Conservation (phyloP, 2,797 vertebrate genomes). For the Tapera naevia region DNA sequence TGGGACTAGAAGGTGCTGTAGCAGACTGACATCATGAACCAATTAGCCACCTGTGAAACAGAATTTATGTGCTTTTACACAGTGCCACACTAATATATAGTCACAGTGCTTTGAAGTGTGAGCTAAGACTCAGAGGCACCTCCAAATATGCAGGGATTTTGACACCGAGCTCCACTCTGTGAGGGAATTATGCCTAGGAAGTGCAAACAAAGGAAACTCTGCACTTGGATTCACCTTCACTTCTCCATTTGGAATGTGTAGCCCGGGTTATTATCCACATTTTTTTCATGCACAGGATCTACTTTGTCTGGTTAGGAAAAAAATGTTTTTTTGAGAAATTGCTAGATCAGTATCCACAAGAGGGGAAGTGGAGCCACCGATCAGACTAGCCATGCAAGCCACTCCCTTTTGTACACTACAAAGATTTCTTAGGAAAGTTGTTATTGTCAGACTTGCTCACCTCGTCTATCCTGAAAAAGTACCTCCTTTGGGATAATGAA, state of each 20-base stretch:
- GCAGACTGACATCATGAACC: not conserved
- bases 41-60: not conserved
- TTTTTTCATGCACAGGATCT: not conserved
- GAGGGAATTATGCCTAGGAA: not conserved
- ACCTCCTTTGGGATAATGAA: not conserved
- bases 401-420: not conserved
- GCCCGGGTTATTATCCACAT: not conserved
- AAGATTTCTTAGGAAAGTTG: not conserved
- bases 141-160: not conserved
- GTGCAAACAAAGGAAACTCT: not conserved
- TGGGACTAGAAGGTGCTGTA: not conserved
- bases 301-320: not conserved
- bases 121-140: not conserved
- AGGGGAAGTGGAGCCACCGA: not conserved
- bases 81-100: not conserved
- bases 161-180: not conserved
- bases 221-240: not conserved
- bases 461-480: not conserved
- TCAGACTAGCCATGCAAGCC: not conserved
- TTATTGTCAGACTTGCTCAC: not conserved
- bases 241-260: not conserved
- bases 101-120: rapidly evolving
- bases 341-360: not conserved
- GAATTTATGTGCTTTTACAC: not conserved
- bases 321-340: not conserved